Evolutionary conservation across 2,797 vertebrate genomes (phyloP), one percentile per base, ranked within the genome.

Genomic region (Typhlichthys subterraneus): DNA sequence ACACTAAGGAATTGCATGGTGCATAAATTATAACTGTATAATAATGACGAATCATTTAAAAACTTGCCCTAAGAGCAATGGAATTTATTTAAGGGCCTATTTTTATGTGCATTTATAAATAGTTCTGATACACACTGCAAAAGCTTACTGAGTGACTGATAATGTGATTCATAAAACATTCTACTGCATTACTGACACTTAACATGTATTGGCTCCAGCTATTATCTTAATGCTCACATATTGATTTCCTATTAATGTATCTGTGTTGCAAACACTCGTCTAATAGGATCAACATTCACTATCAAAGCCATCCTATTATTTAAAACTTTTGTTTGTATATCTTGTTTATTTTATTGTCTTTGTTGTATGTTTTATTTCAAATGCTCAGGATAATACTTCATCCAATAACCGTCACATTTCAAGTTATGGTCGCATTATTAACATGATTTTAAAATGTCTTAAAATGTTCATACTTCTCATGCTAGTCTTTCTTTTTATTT

Each of bases 1-100:
- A 92, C 82, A 83, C 76, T 76, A 89, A 90, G 82, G 89, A 88
- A 89, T 72, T 94, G 93, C 93, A 94, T 94, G 93, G 91, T 87
- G 80, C 77, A 89, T 91, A 84, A 89, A 91, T 90, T 85, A 87
- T 92, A 87, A 83, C 88, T 91, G 85, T 92, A 88, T 90, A 88
- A 87, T 87, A 88, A 29, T 69, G 76, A 89, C 77, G 85, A 88
- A 88, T 87, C 82, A 89, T 85, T 82, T 83, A 82, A 87, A 83
- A 87, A 73, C 55, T 69, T 69, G 83, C 81, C 88, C 84, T 86
- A 79, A 84, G 68, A 83, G 77, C 80, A 81, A 86, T 75, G 65
- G 75, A 82, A 89, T 88, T 87, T 73, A 86, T 85, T 90, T 84
- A 82, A 82, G 85, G 70, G 87, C 84, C 73, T 86, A 87, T 91